A percentile compares a stretch with the other conserved stretches of the same genome.
Conservation (phyloP, 2,797 vertebrate species). For the Urophycis tenuis region DNA sequence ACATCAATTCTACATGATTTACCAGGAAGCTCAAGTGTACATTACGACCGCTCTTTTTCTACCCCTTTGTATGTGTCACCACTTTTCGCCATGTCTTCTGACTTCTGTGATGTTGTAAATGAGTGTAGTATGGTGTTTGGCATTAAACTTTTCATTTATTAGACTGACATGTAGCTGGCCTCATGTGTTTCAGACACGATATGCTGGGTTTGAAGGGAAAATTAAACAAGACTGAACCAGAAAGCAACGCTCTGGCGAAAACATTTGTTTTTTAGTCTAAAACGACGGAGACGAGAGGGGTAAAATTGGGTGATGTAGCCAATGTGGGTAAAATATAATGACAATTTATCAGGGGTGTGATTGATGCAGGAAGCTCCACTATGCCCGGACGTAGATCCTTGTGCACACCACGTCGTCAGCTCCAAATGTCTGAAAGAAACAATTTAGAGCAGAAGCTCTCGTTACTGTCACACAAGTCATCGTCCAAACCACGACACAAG, state of each 20-base stretch:
- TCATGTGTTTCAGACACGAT: slow-evolving; percentile 15
- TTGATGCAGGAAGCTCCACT: slow-evolving; percentile 35
- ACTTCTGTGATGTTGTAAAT: slow-evolving; percentile 73
- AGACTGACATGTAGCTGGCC: slow-evolving; percentile 35
- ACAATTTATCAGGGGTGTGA: neutral
- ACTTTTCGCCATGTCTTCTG: slow-evolving; percentile 41
- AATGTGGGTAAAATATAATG: neutral
- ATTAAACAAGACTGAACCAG: neutral
- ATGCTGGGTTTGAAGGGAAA: neutral
- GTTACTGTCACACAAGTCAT: no score
- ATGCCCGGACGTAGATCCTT: slow-evolving; percentile 84
- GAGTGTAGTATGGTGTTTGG: slow-evolving; percentile 75
- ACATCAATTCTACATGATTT: slow-evolving; percentile 33
- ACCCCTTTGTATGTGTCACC: slow-evolving; percentile 62
- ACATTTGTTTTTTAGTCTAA: neutral
- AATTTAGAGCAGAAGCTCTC: slow-evolving; percentile 13
- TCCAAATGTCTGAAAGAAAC: slow-evolving; percentile 82
- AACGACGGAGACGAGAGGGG: no score
- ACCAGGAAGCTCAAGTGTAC: slow-evolving; percentile 60
- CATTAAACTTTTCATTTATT: slow-evolving; percentile 77
- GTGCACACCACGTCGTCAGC: slow-evolving; percentile 94
- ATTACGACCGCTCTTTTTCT: slow-evolving; percentile 67
- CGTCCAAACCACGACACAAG: no score
- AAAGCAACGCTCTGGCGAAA: neutral
- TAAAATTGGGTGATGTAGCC: slow-evolving; percentile 23